phyloP scores from a whole-genome alignment of 2,113 vertebrate species.

The Podocnemis expansa region DNA sequence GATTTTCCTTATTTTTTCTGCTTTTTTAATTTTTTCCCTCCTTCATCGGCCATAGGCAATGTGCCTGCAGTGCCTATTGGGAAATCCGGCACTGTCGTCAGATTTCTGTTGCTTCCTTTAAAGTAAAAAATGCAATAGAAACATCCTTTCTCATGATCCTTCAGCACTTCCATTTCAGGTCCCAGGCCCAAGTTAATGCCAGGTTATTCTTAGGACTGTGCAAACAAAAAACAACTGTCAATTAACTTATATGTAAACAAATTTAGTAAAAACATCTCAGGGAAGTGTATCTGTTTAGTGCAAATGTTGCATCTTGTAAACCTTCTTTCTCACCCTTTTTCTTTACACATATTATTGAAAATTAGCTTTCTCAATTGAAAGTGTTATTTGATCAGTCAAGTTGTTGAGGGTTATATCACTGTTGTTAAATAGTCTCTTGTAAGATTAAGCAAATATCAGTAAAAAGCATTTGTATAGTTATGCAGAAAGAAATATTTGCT shows the following conservation, averaged over 20 bases:
- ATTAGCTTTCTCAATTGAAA: neutral
- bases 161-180: neutral
- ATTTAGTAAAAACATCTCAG: neutral
- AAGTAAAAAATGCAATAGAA: neutral
- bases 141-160: neutral
- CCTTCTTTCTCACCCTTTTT: neutral
- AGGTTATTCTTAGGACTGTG: neutral
- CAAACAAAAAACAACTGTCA: neutral
- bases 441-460: neutral
- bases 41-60: too few relatives aligned
- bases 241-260: neutral
- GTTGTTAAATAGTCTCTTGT: neutral
- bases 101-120: neutral
- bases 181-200: neutral
- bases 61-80: too few relatives aligned
- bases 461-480: neutral
- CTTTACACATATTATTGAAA: neutral
- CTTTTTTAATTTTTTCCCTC: too few relatives aligned
- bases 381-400: neutral
- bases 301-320: neutral
- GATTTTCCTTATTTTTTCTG: too few relatives aligned
- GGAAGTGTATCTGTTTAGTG: neutral
- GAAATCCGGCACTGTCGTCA: too few relatives aligned
- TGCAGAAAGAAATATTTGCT: neutral
- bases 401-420: neutral